A percentile compares a stretch with the other conserved stretches of the same genome.
phyloP scores from a whole-genome alignment of 1,140 invertebrate genomes.

The Aphaenogaster floridana region DNA sequence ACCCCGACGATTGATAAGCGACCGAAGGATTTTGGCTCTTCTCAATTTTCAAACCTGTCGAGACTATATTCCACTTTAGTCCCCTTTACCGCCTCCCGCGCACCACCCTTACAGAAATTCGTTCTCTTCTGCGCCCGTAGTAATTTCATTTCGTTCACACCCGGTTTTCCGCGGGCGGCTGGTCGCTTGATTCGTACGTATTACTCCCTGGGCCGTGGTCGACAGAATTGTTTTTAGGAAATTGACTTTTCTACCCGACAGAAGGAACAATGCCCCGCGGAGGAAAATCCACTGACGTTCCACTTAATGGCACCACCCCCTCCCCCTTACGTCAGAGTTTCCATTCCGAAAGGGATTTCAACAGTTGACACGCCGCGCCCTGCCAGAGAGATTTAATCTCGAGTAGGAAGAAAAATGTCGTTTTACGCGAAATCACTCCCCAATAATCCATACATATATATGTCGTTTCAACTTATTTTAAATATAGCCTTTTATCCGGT shows the following conservation, averaged over 20 bases:
- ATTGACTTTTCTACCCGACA: constrained; percentile 78
- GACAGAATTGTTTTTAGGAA: constrained; percentile 81
- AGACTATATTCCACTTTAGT: constrained; percentile 59
- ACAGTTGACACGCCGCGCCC: constrained; percentile 67
- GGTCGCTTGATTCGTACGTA: constrained; percentile 77
- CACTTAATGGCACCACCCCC: constrained; percentile 62
- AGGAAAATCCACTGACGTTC: constrained; percentile 69
- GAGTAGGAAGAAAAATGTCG: constrained; percentile 26
- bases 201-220: constrained; percentile 74
- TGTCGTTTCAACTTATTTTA: constrained; percentile 18
- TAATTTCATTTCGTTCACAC: constrained; percentile 80
- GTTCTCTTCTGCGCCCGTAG: constrained; percentile 66
- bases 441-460: constrained; percentile 41
- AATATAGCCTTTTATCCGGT: constrained; percentile 17
- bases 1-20: constrained; percentile 67
- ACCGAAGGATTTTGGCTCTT: constrained; percentile 52
- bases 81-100: constrained; percentile 18
- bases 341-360: constrained; percentile 62
- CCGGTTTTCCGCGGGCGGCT: constrained; percentile 67
- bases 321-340: constrained; percentile 55
- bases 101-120: constrained; percentile 72
- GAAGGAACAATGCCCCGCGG: constrained; percentile 69
- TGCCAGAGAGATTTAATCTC: constrained; percentile 67
- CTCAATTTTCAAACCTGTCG: constrained; percentile 71
- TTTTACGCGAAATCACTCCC: constrained; percentile 47